A percentile compares a stretch with the other conserved stretches of the same genome.
Evolutionary conservation across 2,888 invertebrate genomes (phyloP).

Genomic region (Zelleria hepariella): DNA sequence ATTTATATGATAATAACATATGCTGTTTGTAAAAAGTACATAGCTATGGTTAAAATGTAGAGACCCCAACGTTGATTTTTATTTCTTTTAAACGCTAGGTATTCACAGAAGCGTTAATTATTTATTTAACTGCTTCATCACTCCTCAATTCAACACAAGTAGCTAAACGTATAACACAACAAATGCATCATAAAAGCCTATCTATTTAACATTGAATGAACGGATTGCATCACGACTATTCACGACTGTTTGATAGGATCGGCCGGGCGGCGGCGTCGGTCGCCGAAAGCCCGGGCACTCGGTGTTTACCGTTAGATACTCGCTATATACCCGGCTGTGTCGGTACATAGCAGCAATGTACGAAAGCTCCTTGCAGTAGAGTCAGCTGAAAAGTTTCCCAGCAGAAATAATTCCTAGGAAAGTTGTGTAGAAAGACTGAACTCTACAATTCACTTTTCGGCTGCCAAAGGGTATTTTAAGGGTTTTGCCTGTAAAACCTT

Average conservation of each 20-base stretch:
- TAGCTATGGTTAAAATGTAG: too few species aligned
- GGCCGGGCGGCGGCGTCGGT: conserved; percentile 8
- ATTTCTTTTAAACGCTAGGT: too few species aligned
- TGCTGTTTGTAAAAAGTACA: too few species aligned
- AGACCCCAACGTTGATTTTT: too few species aligned
- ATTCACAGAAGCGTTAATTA: too few species aligned
- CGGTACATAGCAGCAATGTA: conserved; percentile 34
- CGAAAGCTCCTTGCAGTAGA: conserved; percentile 13
- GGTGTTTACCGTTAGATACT: conserved; percentile 46
- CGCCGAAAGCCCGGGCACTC: conserved; percentile 39
- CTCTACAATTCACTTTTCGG: too few species aligned
- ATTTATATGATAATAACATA: too few species aligned
- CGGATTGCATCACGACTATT: conserved; percentile 12
- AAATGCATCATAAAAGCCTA: conserved; percentile 18
- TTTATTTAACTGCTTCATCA: not conserved
- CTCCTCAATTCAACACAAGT: not conserved
- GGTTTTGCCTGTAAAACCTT: too few species aligned
- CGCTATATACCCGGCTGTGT: conserved; percentile 26
- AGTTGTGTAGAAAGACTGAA: not conserved
- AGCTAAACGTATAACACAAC: not conserved
- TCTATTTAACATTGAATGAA: conserved; percentile 22
- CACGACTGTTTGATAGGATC: conserved; percentile 3
- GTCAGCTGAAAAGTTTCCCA: conserved; percentile 19
- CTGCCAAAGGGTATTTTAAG: too few species aligned
- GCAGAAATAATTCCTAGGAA: not conserved